These are phyloP conservation scores for Ptilonorhynchus violaceus DNA, from an alignment of 2,113 vertebrate species.

Conservation along the genomic window DNA sequence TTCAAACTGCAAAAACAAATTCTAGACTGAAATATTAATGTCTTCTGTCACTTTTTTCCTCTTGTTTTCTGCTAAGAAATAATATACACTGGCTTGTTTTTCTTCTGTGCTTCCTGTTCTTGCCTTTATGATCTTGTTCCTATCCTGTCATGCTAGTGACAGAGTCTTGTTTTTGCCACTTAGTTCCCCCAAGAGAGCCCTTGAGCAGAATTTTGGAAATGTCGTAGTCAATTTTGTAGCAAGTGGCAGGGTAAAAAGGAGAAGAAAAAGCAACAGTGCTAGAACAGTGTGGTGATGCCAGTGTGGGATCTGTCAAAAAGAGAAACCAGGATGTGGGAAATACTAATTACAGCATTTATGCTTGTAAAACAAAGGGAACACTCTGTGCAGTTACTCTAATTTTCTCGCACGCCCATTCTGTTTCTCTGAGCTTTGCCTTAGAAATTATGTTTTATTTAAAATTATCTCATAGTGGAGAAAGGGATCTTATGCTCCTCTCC, in stretches of 20 bases:
- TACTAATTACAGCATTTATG: conserved; percentile 40
- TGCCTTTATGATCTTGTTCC: conserved; percentile 46
- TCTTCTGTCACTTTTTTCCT: conserved; percentile 18
- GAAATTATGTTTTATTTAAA: neutral
- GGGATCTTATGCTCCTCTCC: neutral
- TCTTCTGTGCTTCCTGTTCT: conserved; percentile 14
- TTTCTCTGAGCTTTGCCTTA: neutral
- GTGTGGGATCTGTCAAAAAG: conserved; percentile 40
- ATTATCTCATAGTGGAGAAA: neutral
- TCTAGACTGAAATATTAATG: conserved; percentile 41
- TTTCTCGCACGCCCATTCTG: neutral
- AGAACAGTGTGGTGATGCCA: conserved; percentile 16
- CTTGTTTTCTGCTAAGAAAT: conserved; percentile 34
- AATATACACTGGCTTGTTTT: conserved; percentile 28
- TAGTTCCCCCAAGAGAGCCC: conserved; percentile 40
- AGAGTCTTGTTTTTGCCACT: conserved; percentile 30
- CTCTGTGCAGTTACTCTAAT: neutral
- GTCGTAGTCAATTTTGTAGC: conserved; percentile 23
- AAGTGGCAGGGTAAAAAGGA: conserved; percentile 14
- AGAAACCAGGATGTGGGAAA: conserved; percentile 27
- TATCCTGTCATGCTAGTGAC: neutral
- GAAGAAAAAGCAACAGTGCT: conserved; percentile 2
- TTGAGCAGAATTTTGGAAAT: conserved; percentile 47
- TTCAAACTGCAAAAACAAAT: conserved; percentile 23
- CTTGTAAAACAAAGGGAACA: conserved; percentile 38